Evolutionary conservation across 2,888 invertebrate species (phyloP).

Genomic region (Caenorhabditis angaria): DNA sequence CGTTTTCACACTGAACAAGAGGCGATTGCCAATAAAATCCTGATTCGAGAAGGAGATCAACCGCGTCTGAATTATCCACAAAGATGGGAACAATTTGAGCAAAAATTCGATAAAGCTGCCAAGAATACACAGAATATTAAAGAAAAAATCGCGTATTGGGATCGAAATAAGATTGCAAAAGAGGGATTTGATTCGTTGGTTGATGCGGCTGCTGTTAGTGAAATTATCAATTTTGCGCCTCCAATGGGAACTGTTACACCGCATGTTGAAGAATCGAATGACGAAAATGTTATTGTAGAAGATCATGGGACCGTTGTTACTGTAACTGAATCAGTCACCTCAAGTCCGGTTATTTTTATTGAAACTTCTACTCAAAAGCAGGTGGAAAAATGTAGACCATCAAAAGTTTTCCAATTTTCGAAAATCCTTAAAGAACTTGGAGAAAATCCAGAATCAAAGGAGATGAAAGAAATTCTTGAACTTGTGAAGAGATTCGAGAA

Average conservation of each 20-base stretch:
- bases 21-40: constrained; percentile 27
- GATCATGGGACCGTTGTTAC: constrained; percentile 19
- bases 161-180: constrained; percentile 41
- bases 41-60: constrained; percentile 32
- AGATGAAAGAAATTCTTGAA: constrained; percentile 33
- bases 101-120: constrained; percentile 47
- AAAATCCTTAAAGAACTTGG: constrained; percentile 49
- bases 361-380: constrained; percentile 31
- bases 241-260: constrained; percentile 43
- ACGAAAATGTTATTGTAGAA: constrained; percentile 24
- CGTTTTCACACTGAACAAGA: constrained; percentile 37
- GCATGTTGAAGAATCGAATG: constrained; percentile 18
- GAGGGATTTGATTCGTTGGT: constrained; percentile 45
- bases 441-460: constrained; percentile 45
- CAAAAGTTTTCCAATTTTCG: constrained; percentile 38
- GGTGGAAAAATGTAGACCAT: constrained; percentile 13
- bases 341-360: constrained; percentile 39
- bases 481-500: constrained; percentile 19
- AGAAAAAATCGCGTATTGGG: constrained; percentile 28
- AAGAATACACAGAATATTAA: constrained; percentile 44
- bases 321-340: constrained; percentile 29
- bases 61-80: constrained; percentile 22
- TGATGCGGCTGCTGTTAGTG: constrained; percentile 39
- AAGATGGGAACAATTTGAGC: constrained; percentile 22
- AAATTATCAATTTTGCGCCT: constrained; percentile 20